A percentile compares a stretch with the other conserved stretches of the same genome.
Conservation (phyloP, 2,888 invertebrate genomes). For the Spialia ferax region DNA sequence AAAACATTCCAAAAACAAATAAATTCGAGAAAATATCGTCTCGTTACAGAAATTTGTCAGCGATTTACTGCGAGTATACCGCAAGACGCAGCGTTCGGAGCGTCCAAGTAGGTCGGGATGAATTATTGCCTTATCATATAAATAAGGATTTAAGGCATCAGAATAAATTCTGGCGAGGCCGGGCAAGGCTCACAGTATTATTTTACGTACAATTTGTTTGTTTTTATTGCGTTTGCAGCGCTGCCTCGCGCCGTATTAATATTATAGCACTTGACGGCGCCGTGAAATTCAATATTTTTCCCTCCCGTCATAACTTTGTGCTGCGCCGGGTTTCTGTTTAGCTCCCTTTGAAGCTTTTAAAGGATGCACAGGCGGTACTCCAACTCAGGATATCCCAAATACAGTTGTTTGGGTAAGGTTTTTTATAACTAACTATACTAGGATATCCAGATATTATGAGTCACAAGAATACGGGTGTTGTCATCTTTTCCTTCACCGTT, state of each 20-base stretch:
- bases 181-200: conserved; percentile 65
- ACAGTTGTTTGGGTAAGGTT: no score
- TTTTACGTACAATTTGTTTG: conserved; percentile 79
- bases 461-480: no score
- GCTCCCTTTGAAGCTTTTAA: neutral
- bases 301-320: neutral
- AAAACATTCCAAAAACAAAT: neutral
- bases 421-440: no score
- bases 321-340: neutral
- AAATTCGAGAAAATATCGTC: conserved; percentile 6
- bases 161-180: conserved; percentile 66
- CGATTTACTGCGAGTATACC: conserved; percentile 24
- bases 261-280: conserved; percentile 48
- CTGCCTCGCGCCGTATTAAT: conserved; percentile 54
- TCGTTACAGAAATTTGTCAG: conserved; percentile 19
- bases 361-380: no score
- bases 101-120: conserved; percentile 55
- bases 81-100: conserved; percentile 39
- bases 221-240: conserved; percentile 67
- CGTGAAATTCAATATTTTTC: conserved; percentile 51
- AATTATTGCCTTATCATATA: conserved; percentile 80
- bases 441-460: no score
- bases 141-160: conserved; percentile 81
- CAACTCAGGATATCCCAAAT: no score
- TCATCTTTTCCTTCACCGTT: no score